Base-by-base conservation (phyloP, 2,888 invertebrate genomes). In the Meiosimyza platycephala region DNA sequence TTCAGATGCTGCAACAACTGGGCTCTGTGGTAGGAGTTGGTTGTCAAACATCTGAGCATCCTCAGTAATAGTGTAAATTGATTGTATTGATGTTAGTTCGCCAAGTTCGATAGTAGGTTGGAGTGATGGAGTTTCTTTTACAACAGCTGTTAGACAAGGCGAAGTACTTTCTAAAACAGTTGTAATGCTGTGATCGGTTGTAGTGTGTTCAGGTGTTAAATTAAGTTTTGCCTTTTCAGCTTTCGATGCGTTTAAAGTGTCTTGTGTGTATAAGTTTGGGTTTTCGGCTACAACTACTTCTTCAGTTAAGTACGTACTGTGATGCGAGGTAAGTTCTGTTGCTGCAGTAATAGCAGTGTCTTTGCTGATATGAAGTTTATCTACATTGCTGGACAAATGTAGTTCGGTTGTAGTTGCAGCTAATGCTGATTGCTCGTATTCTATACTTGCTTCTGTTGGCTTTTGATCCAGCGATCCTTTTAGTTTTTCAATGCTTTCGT, bases 261-360 rank as follows among this genome's bases (percentile, higher is more conserved):
- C n/a, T 74, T 65, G 62, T 77, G 55, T 60, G 72, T 73, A 13
- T 70, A 28, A 28, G 28, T 71, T 40, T 69, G 78, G 77, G 57
- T 79, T 78, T 65, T 84, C 82, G 18, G 78, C 78, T 76, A 78
- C 51, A n/a, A 78, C 62, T 69, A 77, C 76, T 79, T 80, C 78
- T 76, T 83, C 78, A 74, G 76, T 78, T 33, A 83, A 74, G 79
- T 82, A 83, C 79, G 81, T 83, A 79, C 80, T 83, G 69, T 81
- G 40, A 40, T 40, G 79, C 72, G 81, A 77, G 68, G 70, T 78
- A 47, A 80, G 75, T 52, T 75, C 73, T 57, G 81, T 64, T 72
- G 72, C 74, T 69, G 79, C 78, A 60, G 59, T 76, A 74, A 64
- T 11, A 54, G 65, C n/a, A 57, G 40, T 74, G 18, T 65, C 47